These are phyloP conservation scores for Apoderus coryli DNA, from an alignment of 2,888 invertebrate genomes.

Conservation along the genomic window DNA sequence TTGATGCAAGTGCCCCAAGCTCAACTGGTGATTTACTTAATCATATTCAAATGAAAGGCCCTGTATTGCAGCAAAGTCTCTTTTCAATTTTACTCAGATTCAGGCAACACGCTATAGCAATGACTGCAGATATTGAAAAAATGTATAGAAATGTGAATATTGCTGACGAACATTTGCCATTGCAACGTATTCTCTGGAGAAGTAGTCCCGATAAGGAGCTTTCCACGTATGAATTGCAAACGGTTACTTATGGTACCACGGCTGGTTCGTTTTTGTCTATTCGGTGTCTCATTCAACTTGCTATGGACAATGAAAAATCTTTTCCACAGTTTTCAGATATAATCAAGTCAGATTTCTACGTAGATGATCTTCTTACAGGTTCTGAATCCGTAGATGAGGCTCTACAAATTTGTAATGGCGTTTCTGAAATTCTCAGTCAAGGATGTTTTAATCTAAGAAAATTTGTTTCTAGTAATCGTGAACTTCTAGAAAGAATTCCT, in stretches of 20 bases:
- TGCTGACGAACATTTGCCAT: neutral
- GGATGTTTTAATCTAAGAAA: conserved; percentile 11
- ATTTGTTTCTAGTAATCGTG: conserved; percentile 8
- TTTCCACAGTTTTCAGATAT: conserved; percentile 5
- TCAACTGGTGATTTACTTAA: conserved; percentile 15
- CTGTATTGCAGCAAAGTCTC: conserved; percentile 17
- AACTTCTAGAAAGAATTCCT: conserved; percentile 8
- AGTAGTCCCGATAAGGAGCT: conserved; percentile 2
- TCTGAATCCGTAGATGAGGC: conserved; percentile 5
- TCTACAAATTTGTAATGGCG: neutral
- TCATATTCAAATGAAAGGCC: conserved; percentile 15
- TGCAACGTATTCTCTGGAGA: conserved; percentile 10
- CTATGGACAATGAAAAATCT: conserved; percentile 1
- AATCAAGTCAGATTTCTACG: conserved; percentile 9
- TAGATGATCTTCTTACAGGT: conserved; percentile 8
- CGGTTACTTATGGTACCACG: conserved; percentile 9
- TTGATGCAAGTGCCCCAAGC: conserved; percentile 17
- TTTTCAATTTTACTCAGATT: conserved; percentile 17
- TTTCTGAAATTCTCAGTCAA: conserved; percentile 2
- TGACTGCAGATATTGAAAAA: conserved; percentile 8
- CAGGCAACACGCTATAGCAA: conserved; percentile 14
- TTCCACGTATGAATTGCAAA: conserved; percentile 5
- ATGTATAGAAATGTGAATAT: conserved; percentile 9
- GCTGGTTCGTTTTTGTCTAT: conserved; percentile 8
- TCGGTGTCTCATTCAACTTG: conserved; percentile 6